phyloP scores from a whole-genome alignment of 2,888 invertebrate species.

The Trissolcus japonicus region DNA sequence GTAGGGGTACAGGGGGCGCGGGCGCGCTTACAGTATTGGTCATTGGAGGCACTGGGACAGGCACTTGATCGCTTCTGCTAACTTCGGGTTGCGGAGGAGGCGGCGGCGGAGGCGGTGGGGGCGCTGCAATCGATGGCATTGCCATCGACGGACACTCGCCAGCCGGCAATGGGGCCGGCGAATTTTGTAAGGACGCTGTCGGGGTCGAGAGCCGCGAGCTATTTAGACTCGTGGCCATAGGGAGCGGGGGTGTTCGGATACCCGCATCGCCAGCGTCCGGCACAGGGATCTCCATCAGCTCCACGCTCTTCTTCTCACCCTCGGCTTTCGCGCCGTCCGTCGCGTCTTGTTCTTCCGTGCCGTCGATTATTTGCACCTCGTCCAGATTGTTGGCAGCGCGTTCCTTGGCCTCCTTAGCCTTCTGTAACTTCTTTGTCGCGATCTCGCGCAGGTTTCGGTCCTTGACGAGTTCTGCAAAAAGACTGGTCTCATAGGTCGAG shows the following conservation, averaged over 20 bases:
- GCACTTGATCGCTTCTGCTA: conserved; percentile 62
- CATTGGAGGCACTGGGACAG: conserved; percentile 65
- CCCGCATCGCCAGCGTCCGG: conserved; percentile 74
- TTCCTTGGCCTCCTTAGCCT: conserved; percentile 75
- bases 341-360: conserved; percentile 70
- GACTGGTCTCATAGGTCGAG: conserved; percentile 90
- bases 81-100: conserved; percentile 59
- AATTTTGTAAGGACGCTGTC: conserved; percentile 63
- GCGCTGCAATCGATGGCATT: conserved; percentile 45
- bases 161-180: conserved; percentile 53
- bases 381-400: conserved; percentile 76
- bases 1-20: conserved; percentile 59
- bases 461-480: conserved; percentile 93
- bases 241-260: conserved; percentile 69
- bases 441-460: conserved; percentile 89
- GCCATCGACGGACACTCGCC: conserved; percentile 1
- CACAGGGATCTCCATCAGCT: conserved; percentile 85
- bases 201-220: conserved; percentile 57
- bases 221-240: conserved; percentile 38
- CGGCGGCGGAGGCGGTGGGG: conserved; percentile 47
- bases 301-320: conserved; percentile 72
- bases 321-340: conserved; percentile 59
- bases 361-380: conserved; percentile 74
- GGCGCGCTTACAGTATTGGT: conserved; percentile 23
- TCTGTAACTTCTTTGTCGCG: conserved; percentile 83